Conservation (phyloP, 2,797 vertebrate genomes). For the Hippopotamyrus pictus region DNA sequence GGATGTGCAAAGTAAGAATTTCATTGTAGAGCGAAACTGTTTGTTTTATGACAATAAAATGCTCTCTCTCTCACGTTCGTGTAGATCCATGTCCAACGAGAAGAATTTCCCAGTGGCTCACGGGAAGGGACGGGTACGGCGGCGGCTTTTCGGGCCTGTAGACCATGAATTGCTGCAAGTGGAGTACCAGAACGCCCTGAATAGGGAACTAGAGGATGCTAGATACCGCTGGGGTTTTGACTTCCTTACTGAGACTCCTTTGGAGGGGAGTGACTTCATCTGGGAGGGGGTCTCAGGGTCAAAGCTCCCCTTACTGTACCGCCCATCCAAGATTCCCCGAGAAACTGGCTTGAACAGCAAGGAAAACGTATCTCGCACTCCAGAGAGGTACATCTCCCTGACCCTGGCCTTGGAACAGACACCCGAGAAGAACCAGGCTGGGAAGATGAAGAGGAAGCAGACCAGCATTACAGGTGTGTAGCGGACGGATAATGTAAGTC, state of each 20-base stretch:
- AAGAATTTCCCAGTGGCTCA: conserved; percentile 37
- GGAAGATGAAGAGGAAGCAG: conserved; percentile 73
- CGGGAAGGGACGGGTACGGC: conserved; percentile 52
- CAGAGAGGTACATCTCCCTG: conserved; percentile 28
- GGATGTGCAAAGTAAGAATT: background rate
- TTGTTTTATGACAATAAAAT: background rate
- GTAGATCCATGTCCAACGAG: conserved; percentile 56
- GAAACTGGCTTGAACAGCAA: conserved; percentile 40
- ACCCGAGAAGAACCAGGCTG: conserved; percentile 31
- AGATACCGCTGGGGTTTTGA: conserved; percentile 79
- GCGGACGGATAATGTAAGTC: background rate
- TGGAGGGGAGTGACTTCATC: conserved; percentile 67
- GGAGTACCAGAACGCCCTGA: conserved; percentile 59
- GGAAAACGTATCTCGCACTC: conserved; percentile 46
- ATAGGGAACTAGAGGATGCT: conserved; percentile 67
- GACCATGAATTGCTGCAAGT: conserved; percentile 69
- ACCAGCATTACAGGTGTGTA: conserved; percentile 75
- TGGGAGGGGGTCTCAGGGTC: conserved; percentile 70
- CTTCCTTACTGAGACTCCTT: conserved; percentile 71
- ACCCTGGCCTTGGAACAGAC: conserved; percentile 44
- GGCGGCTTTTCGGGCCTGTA: conserved; percentile 79
- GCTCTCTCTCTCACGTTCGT: background rate
- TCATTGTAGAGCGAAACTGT: background rate
- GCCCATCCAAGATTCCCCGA: conserved; percentile 26
- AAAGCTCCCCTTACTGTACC: conserved; percentile 59